Conservation (phyloP, 2,797 vertebrate genomes). For the Pangasius macronema region DNA sequence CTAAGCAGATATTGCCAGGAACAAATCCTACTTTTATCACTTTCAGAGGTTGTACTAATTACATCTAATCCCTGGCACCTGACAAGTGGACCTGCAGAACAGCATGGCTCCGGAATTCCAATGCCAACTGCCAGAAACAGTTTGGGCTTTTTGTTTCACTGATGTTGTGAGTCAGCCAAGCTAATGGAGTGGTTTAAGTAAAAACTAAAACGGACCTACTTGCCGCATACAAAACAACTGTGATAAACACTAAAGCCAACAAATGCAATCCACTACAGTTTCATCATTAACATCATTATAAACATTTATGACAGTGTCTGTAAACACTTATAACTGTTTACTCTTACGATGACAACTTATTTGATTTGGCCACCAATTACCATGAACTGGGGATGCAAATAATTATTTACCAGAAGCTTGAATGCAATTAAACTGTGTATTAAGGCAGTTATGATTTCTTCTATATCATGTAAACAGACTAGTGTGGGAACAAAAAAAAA, state of each 20-base stretch:
- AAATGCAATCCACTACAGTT: not conserved
- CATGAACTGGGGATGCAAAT: not conserved
- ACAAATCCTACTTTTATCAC: slow-evolving; percentile 65
- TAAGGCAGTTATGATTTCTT: not conserved
- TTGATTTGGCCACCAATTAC: not conserved
- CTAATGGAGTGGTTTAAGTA: slow-evolving; percentile 30
- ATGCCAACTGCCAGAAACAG: slow-evolving; percentile 36
- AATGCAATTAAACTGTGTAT: not conserved
- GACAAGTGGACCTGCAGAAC: slow-evolving; percentile 58
- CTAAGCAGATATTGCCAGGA: slow-evolving; percentile 56
- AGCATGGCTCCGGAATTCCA: slow-evolving; percentile 40
- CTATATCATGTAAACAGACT: not conserved
- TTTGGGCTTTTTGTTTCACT: slow-evolving; percentile 49
- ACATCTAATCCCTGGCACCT: slow-evolving; percentile 65
- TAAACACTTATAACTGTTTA: not conserved
- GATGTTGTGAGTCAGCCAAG: slow-evolving; percentile 21
- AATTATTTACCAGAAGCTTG: not conserved
- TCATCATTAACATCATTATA: not conserved
- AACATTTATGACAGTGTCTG: not conserved
- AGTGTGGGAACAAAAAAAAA: not conserved
- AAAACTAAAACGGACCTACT: not conserved
- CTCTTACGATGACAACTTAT: not conserved
- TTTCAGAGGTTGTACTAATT: slow-evolving; percentile 60
- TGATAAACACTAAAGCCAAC: not conserved
- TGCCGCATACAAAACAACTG: not conserved